Percentiles rank a stretch among this genome's conserved stretches.
Evolutionary conservation across 2,888 invertebrate genomes (phyloP).

Genomic region (Incurvaria masculella): DNA sequence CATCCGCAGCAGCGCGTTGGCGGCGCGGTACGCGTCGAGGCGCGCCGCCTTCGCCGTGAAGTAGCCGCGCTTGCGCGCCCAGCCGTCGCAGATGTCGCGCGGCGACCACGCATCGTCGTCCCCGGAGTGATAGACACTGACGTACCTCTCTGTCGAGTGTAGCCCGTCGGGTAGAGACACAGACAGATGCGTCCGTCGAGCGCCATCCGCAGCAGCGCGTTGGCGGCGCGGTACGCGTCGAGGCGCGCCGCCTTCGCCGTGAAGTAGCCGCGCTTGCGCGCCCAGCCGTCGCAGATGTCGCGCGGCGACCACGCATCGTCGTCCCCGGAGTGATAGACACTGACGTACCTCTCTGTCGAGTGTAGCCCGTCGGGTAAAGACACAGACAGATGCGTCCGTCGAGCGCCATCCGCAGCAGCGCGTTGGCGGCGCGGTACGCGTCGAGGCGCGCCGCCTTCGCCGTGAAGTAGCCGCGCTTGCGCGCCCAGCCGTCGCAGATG

Average conservation of each 20-base stretch:
- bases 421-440: constrained; percentile 85
- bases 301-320: constrained; percentile 82
- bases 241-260: constrained; percentile 85
- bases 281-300: constrained; percentile 93
- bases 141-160: constrained; percentile 58
- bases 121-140: no score
- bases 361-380: constrained; percentile 69
- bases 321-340: constrained; percentile 72
- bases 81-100: constrained; percentile 86
- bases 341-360: constrained; percentile 58
- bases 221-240: constrained; percentile 87
- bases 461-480: constrained; percentile 78
- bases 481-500: constrained; percentile 91
- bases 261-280: constrained; percentile 75
- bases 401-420: constrained; percentile 78
- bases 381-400: constrained; percentile 83
- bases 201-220: constrained; percentile 81
- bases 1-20: constrained; percentile 83
- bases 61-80: constrained; percentile 85
- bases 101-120: constrained; percentile 80
- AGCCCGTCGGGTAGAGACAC: constrained; percentile 72
- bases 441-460: constrained; percentile 86
- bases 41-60: constrained; percentile 83
- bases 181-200: constrained; percentile 83
- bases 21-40: constrained; percentile 83